Conservation (phyloP, 1,140 invertebrate species). For the Apis dorsata region DNA sequence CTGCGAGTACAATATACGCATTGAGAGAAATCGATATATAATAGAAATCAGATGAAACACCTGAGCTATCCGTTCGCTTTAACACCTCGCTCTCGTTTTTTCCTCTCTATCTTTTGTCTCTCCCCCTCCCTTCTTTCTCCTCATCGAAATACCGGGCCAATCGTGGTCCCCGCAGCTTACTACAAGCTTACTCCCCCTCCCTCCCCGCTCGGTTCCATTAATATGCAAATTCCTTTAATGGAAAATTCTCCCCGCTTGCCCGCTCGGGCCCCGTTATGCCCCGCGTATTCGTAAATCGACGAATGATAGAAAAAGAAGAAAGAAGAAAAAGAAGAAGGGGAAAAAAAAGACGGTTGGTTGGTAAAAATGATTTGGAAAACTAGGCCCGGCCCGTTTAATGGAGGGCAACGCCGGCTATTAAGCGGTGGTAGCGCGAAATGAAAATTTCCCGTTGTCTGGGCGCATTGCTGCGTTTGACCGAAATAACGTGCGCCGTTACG, state of each 20-base stretch:
- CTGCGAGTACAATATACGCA: too few species aligned
- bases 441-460: slow-evolving; percentile 32
- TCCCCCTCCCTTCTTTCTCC: not conserved
- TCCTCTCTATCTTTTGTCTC: not conserved
- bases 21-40: too few species aligned
- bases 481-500: slow-evolving; percentile 5
- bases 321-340: too few species aligned
- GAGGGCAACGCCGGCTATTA: slow-evolving; percentile 27
- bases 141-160: slow-evolving; percentile 16
- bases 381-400: slow-evolving; percentile 30
- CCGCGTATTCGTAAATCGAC: slow-evolving; percentile 38
- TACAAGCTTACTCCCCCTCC: too few species aligned
- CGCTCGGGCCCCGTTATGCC: slow-evolving; percentile 26
- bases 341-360: not conserved
- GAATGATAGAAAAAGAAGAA: slow-evolving; percentile 24
- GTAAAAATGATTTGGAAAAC: slow-evolving; percentile 46
- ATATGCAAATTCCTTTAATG: slow-evolving; percentile 74
- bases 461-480: slow-evolving; percentile 9
- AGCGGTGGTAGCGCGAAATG: slow-evolving; percentile 33
- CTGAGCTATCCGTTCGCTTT: too few species aligned
- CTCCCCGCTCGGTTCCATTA: slow-evolving; percentile 60
- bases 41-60: too few species aligned
- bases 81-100: not conserved
- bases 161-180: slow-evolving; percentile 15
- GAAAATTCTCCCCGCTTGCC: slow-evolving; percentile 63